Base-by-base conservation (phyloP, 2,888 invertebrate species). In the Rotaria magnacalcarata region DNA sequence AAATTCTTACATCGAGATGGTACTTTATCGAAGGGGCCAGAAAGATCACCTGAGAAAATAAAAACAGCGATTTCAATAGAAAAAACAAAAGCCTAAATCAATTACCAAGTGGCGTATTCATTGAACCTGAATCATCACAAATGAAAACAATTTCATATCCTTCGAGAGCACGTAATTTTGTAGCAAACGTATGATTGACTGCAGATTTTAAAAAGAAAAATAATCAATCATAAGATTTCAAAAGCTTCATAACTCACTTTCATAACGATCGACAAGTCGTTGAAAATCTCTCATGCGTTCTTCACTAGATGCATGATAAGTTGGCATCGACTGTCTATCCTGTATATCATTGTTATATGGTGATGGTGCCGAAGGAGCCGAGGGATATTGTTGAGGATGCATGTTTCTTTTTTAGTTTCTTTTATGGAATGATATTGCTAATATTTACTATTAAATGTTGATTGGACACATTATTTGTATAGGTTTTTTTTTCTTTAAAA, bases 81-180 rank as follows among this genome's bases (percentile, higher is more conserved):
- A 80, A n/a, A 52, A 52, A 0, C 11, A 14, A 16, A 52, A 52
- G 52, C 54, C 84, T 54, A n/a, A 52, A 84, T 50, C 54, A 85
- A 47, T 86, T 85, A 56, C 56, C 58, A 11, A 86, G 43, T 27
- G 60, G 52, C 6, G 86, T 58, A 43, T 86, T 86, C 86, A 86
- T 86, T 19, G 86, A 86, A 24, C 86, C 86, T 19, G 85, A 85
- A 60, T 86, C 86, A 60, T 86, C 86, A 84, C 85, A 86, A 54
- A 86, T 54, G 67, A 86, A 86, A n/a, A 86, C 86, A 24, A 85
- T 86, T 60, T 86, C 85, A 80, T 74, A 86, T 47, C 60, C 60
- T 58, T 84, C 58, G n/a, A 86, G 58, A 24, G 58, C 34, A 43
- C 85, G 85, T 34, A 86, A 52, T 85, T 86, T 86, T 47, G 34